Percentiles rank a stretch among this genome's conserved stretches.
These are phyloP conservation scores for Bucorvus abyssinicus DNA, from an alignment of 2,797 vertebrate species.

Conservation along the genomic window DNA sequence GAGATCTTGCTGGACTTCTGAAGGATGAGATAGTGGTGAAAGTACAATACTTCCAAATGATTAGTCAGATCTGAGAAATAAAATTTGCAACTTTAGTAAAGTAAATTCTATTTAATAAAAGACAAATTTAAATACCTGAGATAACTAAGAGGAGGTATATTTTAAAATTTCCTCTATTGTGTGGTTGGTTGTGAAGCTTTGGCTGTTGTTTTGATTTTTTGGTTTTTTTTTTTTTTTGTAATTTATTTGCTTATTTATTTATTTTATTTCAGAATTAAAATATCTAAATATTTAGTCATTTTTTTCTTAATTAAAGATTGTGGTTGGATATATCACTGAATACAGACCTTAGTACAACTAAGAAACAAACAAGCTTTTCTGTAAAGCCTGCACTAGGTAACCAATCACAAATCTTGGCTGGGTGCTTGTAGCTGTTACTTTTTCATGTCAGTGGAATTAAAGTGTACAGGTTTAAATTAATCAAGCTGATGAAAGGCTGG, in stretches of 20 bases:
- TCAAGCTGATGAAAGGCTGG: neutral
- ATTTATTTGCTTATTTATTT: neutral
- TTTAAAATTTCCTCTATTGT: neutral
- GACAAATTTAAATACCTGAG: neutral
- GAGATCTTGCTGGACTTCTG: neutral
- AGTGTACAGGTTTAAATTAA: constrained; percentile 52
- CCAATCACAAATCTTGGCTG: constrained; percentile 41
- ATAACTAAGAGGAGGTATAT: neutral
- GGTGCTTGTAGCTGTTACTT: constrained; percentile 25
- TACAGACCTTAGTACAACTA: constrained; percentile 36
- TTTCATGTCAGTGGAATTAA: constrained; percentile 20
- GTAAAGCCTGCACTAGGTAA: constrained; percentile 32
- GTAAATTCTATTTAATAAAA: too few relatives aligned
- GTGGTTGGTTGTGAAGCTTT: neutral
- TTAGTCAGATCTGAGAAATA: neutral
- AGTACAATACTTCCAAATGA: neutral
- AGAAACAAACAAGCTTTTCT: constrained; percentile 55
- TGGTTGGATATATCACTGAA: constrained; percentile 28
- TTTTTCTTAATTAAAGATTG: constrained; percentile 46
- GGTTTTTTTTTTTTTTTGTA: neutral
- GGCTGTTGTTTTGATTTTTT: neutral
- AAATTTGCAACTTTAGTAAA: neutral
- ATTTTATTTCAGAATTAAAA: neutral
- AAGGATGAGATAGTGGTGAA: neutral
- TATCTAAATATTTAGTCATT: neutral